Evolutionary conservation across 2,113 vertebrate genomes (phyloP).

Genomic region (Salvelinus namaycush): DNA sequence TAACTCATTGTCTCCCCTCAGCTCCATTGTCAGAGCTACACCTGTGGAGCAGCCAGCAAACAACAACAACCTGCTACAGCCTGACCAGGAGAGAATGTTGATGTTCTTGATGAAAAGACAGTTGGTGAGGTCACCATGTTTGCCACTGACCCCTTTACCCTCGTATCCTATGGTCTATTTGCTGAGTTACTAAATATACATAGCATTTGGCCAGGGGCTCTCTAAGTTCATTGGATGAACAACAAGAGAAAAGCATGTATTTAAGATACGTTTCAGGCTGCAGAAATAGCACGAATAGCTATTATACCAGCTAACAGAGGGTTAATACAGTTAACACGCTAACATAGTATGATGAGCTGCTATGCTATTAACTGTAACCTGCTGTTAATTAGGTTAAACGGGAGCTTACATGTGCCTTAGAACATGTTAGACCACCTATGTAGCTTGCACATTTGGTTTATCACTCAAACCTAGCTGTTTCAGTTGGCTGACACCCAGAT

Average conservation of each 20-base stretch:
- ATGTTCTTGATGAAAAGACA: background rate
- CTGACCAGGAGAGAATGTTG: background rate
- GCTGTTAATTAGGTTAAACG: slow-evolving; percentile 36
- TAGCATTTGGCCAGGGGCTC: background rate
- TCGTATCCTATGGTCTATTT: background rate
- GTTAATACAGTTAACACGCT: no score
- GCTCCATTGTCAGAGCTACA: slow-evolving; percentile 4
- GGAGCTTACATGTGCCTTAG: slow-evolving; percentile 24
- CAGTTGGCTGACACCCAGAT: slow-evolving; percentile 55
- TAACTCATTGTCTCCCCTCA: background rate
- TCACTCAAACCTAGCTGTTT: slow-evolving; percentile 60
- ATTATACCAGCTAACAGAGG: no score
- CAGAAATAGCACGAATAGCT: no score
- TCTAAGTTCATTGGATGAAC: background rate
- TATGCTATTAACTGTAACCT: no score
- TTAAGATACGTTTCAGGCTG: no score
- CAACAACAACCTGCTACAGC: slow-evolving; percentile 7
- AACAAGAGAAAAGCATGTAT: background rate
- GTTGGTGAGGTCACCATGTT: background rate
- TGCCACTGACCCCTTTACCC: background rate
- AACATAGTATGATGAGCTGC: no score
- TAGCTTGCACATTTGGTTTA: slow-evolving; percentile 57
- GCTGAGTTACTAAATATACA: background rate
- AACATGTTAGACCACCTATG: slow-evolving; percentile 65
- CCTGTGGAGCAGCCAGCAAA: slow-evolving; percentile 12